Base-by-base conservation (phyloP, 2,888 invertebrate genomes). In the Lamellibrachia columna region DNA sequence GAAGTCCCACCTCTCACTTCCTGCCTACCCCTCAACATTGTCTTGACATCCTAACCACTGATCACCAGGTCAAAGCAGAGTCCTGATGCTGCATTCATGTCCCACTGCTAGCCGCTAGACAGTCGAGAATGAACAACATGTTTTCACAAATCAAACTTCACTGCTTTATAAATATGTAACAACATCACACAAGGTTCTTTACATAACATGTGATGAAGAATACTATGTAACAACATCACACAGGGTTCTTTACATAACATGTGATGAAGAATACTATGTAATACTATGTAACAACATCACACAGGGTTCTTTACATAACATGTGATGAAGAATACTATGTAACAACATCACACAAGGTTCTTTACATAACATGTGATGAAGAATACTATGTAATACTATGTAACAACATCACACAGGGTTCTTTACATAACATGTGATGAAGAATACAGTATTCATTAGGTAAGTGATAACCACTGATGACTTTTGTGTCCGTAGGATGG, bases 141-240 rank as follows among this genome's bases (percentile, higher is more conserved):
- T 75, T 75, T 75, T 75, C 22, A 75, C 75, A 75, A 75, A 75
- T 75, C 75, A 75, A 75, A 75, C 75, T 22, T 22, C 22, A 75
- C 22, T 11, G 75, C 75, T 75, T 75, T 75, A 75, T 75, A 75
- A 75, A 75, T 75, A 75, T 75, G 75, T 75, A 75, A 75, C 75
- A 22, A 75, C 75, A 22, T 22, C 22, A n/a, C 22, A 22, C 6
- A n/a, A 22, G 75, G n/a, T 4, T 11, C 15, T 75, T 75, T 75
- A 75, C 75, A 75, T 75, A 75, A 75, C 1, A 22, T 15, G 75
- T 75, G 75, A 75, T 75, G 75, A n/a, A n/a, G n/a, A n/a, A n/a
- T n/a, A n/a, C n/a, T n/a, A n/a, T n/a, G n/a, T n/a, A n/a, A n/a
- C n/a, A n/a, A n/a, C 28, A 28, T 28, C 28, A 28, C 28, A 28